Base-by-base conservation (phyloP, 1,140 invertebrate species). In the Rhopalosiphum padi region DNA sequence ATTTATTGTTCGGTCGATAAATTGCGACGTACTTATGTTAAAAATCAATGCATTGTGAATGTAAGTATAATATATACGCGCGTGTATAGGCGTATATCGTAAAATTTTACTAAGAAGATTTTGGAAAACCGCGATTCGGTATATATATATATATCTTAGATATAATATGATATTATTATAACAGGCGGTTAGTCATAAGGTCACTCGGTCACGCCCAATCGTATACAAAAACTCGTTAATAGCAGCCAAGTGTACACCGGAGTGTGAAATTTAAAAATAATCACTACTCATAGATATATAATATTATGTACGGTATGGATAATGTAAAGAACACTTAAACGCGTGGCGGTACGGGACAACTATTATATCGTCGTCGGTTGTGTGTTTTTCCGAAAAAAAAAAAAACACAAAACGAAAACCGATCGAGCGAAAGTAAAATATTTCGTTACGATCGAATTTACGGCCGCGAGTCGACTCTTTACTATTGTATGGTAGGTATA, bases 231-330 rank as follows among this genome's bases (percentile, higher is more conserved):
- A 86, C 37, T 48, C 41, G 85, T 86, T 86, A 86, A 86, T 46
- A 86, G 30, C 37, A 86, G 85, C 43, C 1, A 25, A 86, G 43
- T 6, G 85, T 46, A 86, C 43, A 46, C 85, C 18, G 43, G 6
- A 86, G 85, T 86, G 43, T 86, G 85, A 86, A 46, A 86, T 46
- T 86, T n/a, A 86, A 86, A 46, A 86, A 30, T 46, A 30, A 86
- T 46, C 43, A 18, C 43, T 43, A 46, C 43, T 86, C 46, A 46
- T 2, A 85, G 2, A 0, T 30, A 18, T 15, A 68, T 68, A 15
- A 30, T 60, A 55, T 25, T 25, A 68, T n/a, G 8, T 22, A 18
- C 60, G 5, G 30, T 77, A 77, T 11, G n/a, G 30, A n/a, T 77
- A 30, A 30, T 15, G 30, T 30, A 77, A n/a, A 77, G n/a, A 77